Conservation (phyloP, 1,140 invertebrate species). For the Leptestheria dahalacensis region DNA sequence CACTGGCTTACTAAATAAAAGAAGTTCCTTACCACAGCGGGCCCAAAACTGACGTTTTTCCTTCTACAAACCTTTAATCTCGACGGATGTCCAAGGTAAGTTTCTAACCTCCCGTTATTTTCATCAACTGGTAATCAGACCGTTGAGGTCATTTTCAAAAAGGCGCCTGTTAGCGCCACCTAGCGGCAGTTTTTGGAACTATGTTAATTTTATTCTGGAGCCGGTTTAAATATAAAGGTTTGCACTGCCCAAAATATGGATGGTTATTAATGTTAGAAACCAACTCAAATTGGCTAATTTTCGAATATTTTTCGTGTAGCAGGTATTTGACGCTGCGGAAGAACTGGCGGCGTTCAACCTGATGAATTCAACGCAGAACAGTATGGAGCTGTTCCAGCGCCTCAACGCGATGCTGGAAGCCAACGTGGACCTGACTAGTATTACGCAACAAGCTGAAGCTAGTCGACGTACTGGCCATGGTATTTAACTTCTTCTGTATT, state of each 20-base stretch:
- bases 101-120: background rate
- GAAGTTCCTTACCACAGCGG: background rate
- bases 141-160: no score
- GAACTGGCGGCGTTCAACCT: background rate
- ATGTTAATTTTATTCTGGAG: no score
- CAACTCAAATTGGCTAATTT: no score
- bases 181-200: no score
- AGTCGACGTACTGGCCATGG: background rate
- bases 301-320: background rate
- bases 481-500: background rate
- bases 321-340: background rate
- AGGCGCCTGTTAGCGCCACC: no score
- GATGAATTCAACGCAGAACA: background rate
- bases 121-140: no score
- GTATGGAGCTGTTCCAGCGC: background rate
- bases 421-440: background rate
- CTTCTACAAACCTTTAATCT: no score
- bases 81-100: background rate
- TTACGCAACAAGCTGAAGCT: no score
- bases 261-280: no score
- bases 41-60: background rate
- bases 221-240: no score
- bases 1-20: background rate
- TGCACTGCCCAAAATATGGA: no score
- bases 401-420: background rate